phyloP scores from a whole-genome alignment of 2,888 invertebrate genomes.

The Amphipoea lucens region DNA sequence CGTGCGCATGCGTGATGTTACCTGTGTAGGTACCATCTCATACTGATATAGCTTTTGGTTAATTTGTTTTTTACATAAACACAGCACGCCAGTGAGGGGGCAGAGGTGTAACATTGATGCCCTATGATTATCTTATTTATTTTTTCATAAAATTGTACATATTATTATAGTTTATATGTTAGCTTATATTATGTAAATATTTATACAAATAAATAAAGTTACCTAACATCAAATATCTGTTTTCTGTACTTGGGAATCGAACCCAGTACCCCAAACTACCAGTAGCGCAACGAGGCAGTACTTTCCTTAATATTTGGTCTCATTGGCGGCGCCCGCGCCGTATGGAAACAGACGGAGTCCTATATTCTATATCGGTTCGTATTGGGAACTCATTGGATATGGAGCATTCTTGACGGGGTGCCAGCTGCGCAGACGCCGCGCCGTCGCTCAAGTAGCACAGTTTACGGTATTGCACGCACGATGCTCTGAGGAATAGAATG shows the following conservation, averaged over 20 bases:
- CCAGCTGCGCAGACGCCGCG: constrained; percentile 67
- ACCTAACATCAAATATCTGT: too few species aligned
- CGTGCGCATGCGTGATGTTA: not conserved
- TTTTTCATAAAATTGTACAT: too few species aligned
- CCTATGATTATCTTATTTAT: too few species aligned
- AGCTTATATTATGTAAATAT: too few species aligned
- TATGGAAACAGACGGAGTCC: constrained; percentile 16
- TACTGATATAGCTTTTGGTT: not conserved
- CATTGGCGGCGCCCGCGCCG: not conserved
- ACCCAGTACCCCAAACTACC: not conserved
- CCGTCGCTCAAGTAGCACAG: constrained; percentile 13
- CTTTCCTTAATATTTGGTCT: not conserved
- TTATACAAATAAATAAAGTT: too few species aligned
- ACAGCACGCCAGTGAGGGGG: not conserved
- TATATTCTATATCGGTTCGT: constrained; percentile 49
- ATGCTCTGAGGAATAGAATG: constrained; percentile 6
- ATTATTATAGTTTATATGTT: too few species aligned
- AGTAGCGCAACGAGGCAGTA: not conserved
- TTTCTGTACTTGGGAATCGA: not conserved
- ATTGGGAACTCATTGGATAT: constrained; percentile 49
- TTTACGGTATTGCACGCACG: not conserved
- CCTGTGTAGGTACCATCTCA: not conserved
- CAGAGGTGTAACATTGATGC: not conserved
- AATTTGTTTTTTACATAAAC: not conserved
- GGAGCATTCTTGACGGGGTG: constrained; percentile 56